Conservation (phyloP, 1,140 invertebrate genomes). For the Onthophagus taurus region DNA sequence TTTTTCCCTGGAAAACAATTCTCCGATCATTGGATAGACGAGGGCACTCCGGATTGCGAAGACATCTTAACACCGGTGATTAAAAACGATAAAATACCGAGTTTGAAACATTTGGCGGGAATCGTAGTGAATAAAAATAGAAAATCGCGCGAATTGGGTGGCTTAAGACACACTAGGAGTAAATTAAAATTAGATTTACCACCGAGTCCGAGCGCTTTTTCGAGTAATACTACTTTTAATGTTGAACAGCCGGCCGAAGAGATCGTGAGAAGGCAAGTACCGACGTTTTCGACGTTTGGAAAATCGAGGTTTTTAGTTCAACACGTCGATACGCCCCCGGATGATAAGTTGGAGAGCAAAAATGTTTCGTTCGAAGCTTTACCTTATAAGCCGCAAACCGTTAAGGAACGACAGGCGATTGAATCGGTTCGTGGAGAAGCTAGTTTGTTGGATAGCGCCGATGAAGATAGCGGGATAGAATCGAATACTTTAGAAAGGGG, state of each 20-base stretch:
- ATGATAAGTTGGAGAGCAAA: constrained; percentile 15
- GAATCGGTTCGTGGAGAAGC: constrained; percentile 39
- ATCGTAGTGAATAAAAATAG: constrained; percentile 24
- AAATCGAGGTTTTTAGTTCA: constrained; percentile 36
- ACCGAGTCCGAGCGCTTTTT: constrained; percentile 40
- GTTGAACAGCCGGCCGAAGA: constrained; percentile 25
- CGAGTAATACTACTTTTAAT: constrained; percentile 14
- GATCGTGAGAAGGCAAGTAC: constrained; percentile 27
- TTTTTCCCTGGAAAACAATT: constrained; percentile 55
- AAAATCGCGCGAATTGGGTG: constrained; percentile 43
- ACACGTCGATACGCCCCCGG: constrained; percentile 34
- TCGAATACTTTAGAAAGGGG: constrained; percentile 45
- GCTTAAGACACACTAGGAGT: constrained; percentile 61
- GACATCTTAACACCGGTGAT: constrained; percentile 35
- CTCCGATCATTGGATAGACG: constrained; percentile 20
- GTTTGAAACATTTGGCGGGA: constrained; percentile 28
- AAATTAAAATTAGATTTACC: constrained; percentile 60
- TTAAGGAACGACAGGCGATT: constrained; percentile 13
- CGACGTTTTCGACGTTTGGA: constrained; percentile 36
- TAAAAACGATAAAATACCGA: too few species aligned
- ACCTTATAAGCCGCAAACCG: constrained; percentile 29
- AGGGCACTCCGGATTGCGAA: constrained; percentile 46
- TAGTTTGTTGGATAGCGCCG: constrained; percentile 47
- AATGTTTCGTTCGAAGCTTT: constrained; percentile 37
- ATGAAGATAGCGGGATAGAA: constrained; percentile 50